Evolutionary conservation across 23 tunicate genomes (phyloP).

Genomic region (Halocynthia aurantium): DNA sequence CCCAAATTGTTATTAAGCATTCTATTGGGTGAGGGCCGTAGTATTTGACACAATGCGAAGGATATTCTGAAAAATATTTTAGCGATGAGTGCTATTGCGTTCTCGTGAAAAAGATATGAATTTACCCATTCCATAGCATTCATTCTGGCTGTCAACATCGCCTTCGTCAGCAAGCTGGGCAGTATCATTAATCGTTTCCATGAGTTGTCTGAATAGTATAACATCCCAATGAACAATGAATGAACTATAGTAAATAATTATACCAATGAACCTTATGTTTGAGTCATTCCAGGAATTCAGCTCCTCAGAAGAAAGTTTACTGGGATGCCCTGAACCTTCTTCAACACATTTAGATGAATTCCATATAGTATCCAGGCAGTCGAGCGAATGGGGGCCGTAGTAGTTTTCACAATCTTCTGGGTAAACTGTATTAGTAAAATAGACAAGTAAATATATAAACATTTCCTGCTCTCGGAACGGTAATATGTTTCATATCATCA

Average conservation of each 20-base stretch:
- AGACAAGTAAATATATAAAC: neutral
- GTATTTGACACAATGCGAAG: slow-evolving; percentile 16
- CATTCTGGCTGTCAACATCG: neutral
- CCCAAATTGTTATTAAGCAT: neutral
- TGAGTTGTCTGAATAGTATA: neutral
- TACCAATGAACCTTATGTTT: slow-evolving; percentile 5
- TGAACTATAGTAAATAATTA: neutral
- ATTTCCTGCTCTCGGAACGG: neutral
- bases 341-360: slow-evolving; percentile 12
- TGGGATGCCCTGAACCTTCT: slow-evolving; percentile 13
- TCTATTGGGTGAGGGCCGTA: neutral
- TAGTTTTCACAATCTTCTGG: slow-evolving; percentile 11
- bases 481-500: neutral
- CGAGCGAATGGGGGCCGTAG: slow-evolving; percentile 24
- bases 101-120: neutral
- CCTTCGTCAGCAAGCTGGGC: neutral
- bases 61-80: slow-evolving; percentile 8
- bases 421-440: slow-evolving; percentile 1
- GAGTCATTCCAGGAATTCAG: neutral
- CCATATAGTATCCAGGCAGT: slow-evolving; percentile 31
- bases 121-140: slow-evolving; percentile 2
- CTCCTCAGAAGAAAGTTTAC: slow-evolving; percentile 5
- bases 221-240: neutral
- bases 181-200: neutral
- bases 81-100: no score